These are phyloP conservation scores for Megaceryle maxima DNA, from an alignment of 2,113 vertebrate genomes.

Conservation along the genomic window DNA sequence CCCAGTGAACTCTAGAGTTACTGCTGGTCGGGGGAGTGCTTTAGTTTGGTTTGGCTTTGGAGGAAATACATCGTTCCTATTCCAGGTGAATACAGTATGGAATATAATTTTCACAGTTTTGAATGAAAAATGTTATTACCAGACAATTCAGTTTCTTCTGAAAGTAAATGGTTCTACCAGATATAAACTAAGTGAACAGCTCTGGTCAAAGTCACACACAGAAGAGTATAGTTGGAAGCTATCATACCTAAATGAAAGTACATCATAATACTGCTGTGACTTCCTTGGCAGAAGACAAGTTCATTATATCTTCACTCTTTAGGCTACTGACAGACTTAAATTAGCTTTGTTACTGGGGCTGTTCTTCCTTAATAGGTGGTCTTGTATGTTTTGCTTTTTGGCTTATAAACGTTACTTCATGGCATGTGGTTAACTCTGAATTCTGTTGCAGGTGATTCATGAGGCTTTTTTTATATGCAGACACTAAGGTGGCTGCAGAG, in stretches of 20 bases:
- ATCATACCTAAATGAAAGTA: background rate
- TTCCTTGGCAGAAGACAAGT: background rate
- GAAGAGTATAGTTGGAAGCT: background rate
- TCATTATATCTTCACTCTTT: background rate
- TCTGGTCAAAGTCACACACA: background rate
- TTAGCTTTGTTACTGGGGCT: background rate
- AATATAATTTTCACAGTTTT: background rate
- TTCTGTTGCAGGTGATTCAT: background rate
- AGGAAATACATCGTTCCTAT: background rate
- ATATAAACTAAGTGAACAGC: background rate
- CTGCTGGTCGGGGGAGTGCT: background rate
- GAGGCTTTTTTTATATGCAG: background rate
- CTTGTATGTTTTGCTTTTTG: background rate
- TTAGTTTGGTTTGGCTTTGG: background rate
- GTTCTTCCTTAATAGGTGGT: background rate
- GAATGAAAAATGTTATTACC: background rate
- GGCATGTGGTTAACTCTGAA: background rate
- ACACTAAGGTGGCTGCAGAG: background rate
- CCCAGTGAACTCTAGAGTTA: background rate
- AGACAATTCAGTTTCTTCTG: background rate
- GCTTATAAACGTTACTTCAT: background rate
- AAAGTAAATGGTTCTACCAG: background rate
- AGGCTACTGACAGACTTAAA: background rate
- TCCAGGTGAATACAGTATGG: background rate
- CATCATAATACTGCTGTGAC: background rate